Base-by-base conservation (phyloP, 2,888 invertebrate species). In the Acronicta psi region DNA sequence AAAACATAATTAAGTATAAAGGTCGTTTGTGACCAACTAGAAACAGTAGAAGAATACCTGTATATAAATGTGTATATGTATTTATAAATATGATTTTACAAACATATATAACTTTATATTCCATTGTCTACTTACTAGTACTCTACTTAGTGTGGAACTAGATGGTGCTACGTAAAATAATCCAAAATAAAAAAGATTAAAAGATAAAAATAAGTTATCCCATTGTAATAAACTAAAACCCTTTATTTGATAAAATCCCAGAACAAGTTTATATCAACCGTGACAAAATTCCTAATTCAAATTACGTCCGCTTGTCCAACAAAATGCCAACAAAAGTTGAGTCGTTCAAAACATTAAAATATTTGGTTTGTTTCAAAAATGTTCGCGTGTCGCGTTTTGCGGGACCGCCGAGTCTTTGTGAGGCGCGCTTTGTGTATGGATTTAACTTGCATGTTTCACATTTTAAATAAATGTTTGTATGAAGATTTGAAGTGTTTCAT, bases 331-430 rank as follows among this genome's bases (percentile, higher is more conserved):
- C 64, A 60, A 57, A 58, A 70, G 61, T 66, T 49, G 58, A 25
- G 37, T 64, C 47, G 54, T 29, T 16, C 49, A 41, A 47, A 59
- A 50, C 41, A 51, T 65, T 60, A 37, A 71, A 73, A 60, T 69
- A 69, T 65, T 65, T 50, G 65, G 42, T 38, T 52, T 65, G 57
- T 73, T 73, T 53, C 6, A 42, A 55, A 72, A 60, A 70, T 43
- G 2, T 57, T 40, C 49, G 49, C 45, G 46, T 51, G 36, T 34
- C 37, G n/a, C 59, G 40, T 58, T 60, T 44, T 60, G 54, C 52
- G 40, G 18, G 18, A 41, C 34, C 31, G 11, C 2, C 16, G 36
- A 51, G 73, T 63, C 52, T 69, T 52, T 69, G 64, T 52, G 47
- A 29, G n/a, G 7, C 34, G 44, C 5, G 36, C 49, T 73, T 60